These are phyloP conservation scores for Stichodactyla mertensii DNA, from an alignment of 64 coral and sea anemone species.

Conservation along the genomic window DNA sequence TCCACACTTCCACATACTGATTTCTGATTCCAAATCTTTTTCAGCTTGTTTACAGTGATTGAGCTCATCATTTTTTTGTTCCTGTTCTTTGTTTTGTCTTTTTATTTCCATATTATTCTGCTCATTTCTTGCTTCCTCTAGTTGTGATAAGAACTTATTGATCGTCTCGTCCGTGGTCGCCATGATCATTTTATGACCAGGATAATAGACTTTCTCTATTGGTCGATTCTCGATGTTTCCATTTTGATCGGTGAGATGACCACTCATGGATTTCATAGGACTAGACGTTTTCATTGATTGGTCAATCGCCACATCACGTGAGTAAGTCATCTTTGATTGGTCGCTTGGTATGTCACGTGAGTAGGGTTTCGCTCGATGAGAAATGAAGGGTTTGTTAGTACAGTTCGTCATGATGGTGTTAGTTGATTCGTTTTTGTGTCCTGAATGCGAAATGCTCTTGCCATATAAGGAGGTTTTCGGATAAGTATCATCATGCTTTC, in stretches of 20 bases:
- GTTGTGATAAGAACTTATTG: conserved; percentile 3
- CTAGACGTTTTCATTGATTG: background rate
- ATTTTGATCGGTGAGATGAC: background rate
- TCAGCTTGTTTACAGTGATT: background rate
- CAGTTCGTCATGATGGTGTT: background rate
- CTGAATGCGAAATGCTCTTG: background rate
- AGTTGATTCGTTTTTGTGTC: background rate
- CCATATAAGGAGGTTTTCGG: conserved; percentile 1
- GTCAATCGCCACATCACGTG: background rate
- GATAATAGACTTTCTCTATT: background rate
- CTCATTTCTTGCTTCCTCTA: conserved; percentile 2
- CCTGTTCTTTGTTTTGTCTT: background rate
- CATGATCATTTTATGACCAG: background rate
- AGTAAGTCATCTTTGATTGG: background rate
- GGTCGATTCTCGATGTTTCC: background rate
- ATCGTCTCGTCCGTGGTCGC: background rate
- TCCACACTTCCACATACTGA: conserved; percentile 37
- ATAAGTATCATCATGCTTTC: background rate
- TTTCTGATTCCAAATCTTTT: background rate
- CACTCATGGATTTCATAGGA: background rate
- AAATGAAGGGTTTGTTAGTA: background rate
- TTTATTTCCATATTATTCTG: background rate
- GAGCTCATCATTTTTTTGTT: background rate
- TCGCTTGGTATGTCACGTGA: background rate
- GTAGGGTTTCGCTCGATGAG: conserved; percentile 1